Evolutionary conservation across 2,113 vertebrate genomes (phyloP).

Genomic region (Sylvia atricapilla): DNA sequence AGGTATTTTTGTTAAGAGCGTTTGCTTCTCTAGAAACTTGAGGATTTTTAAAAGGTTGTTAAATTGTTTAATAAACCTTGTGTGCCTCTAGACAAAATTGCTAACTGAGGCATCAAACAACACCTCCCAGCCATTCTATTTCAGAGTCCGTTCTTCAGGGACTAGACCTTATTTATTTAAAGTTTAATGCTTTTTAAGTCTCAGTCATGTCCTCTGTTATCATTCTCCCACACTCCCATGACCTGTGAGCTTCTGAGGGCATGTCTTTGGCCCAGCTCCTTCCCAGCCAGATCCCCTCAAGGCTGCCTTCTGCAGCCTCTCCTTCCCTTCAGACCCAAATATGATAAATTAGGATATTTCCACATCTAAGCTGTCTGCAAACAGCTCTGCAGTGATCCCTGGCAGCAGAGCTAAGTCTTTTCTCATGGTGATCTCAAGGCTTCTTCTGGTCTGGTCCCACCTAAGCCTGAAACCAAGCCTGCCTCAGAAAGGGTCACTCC

Average conservation of each 20-base stretch:
- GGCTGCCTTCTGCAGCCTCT: neutral
- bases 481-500: neutral
- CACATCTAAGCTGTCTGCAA: neutral
- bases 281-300: neutral
- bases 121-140: neutral
- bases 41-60: neutral
- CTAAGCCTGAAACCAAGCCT: neutral
- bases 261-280: neutral
- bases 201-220: neutral
- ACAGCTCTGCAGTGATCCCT: neutral
- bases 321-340: neutral
- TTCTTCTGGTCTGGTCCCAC: neutral
- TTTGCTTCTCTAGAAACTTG: neutral
- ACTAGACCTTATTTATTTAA: neutral
- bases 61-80: neutral
- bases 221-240: neutral
- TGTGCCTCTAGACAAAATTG: neutral
- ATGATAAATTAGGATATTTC: neutral
- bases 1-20: neutral
- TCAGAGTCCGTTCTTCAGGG: neutral
- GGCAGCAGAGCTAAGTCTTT: neutral
- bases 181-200: neutral
- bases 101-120: neutral
- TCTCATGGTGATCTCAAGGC: neutral
- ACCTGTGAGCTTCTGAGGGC: neutral